Evolutionary conservation across 2,797 vertebrate genomes (phyloP), one percentile per base, ranked within the genome.

Genomic region (Gymnothorax reevesii): DNA sequence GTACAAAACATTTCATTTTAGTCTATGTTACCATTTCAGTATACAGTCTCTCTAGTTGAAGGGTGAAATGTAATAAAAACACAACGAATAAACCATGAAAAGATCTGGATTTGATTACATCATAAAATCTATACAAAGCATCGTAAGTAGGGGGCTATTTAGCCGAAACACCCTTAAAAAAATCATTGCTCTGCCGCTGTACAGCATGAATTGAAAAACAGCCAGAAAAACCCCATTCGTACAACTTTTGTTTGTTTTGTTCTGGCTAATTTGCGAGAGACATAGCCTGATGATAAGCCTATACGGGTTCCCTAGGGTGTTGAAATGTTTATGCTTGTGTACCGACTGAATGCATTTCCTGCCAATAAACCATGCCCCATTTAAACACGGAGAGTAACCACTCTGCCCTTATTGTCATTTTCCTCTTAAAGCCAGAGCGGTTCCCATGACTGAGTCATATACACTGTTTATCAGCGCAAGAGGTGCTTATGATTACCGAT

Each of bases 1-100:
- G 12, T 7, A 75, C 49, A 13, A 5, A 49, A 13, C 42, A 75
- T 75, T 49, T 42, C 15, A 13, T 49, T 75, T 75, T 1, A 3
- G 33, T 75, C 12, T 75, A 49, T 33, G 27, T 75, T 75, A 87
- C 93, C 91, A 95, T 95, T 94, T 93, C 83, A 92, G 89, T 89
- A 89, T 89, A 91, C 79, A 89, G 82, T 90, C 88, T 92, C 62
- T 84, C 60, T 87, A 88, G 91, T 92, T 88, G 88, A 84, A 3
- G 3, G 27, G 27, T 13, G 49, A 75, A 75, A 75, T 49, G 49
- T 15, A 75, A 75, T 75, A 75, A 73, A 75, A 57, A 92, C 90
- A 88, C 93, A 89, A 85, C 85, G 8, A 17, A 90, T 83, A 79
- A 92, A 92, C 87, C 89, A 90, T 88, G 57, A 88, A 83, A 86